A percentile compares a stretch with the other conserved stretches of the same genome.
Evolutionary conservation across 2,888 invertebrate genomes (phyloP).

Genomic region (Cataglyphis cursor): DNA sequence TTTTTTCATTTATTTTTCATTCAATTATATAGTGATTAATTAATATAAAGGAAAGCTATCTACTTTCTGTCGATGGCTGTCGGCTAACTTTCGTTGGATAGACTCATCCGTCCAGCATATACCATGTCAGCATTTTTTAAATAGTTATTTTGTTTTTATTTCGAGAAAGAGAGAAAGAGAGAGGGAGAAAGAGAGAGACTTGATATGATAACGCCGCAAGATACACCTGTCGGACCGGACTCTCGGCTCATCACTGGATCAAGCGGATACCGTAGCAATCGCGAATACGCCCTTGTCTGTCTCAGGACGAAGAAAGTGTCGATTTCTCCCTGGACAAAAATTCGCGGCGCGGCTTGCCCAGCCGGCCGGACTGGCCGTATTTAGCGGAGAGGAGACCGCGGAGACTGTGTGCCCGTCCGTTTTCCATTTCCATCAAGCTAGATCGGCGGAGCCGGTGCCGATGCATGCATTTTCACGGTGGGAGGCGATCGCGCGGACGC

Average conservation of each 20-base stretch:
- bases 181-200: background rate
- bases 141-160: background rate
- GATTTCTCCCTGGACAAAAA: slow-evolving; percentile 76
- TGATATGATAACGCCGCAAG: background rate
- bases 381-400: slow-evolving; percentile 19
- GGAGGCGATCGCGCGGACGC: slow-evolving; percentile 63
- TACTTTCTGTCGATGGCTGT: background rate
- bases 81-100: slow-evolving; percentile 32
- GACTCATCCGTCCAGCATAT: background rate
- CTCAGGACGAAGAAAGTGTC: slow-evolving; percentile 72
- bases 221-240: background rate
- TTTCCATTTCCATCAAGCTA: slow-evolving; percentile 42
- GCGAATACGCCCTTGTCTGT: slow-evolving; percentile 8
- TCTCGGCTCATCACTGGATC: slow-evolving; percentile 20
- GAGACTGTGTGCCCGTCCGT: slow-evolving; percentile 52
- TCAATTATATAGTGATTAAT: background rate
- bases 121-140: background rate
- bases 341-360: slow-evolving; percentile 16
- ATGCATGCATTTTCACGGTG: slow-evolving; percentile 61
- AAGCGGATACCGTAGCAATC: background rate
- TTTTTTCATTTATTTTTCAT: background rate
- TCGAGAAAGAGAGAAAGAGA: background rate
- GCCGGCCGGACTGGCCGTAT: slow-evolving; percentile 7
- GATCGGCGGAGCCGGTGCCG: background rate
- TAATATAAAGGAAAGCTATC: background rate